These are phyloP conservation scores for Lasioglossum oenotherae DNA, from an alignment of 2,888 invertebrate species.

Conservation along the genomic window DNA sequence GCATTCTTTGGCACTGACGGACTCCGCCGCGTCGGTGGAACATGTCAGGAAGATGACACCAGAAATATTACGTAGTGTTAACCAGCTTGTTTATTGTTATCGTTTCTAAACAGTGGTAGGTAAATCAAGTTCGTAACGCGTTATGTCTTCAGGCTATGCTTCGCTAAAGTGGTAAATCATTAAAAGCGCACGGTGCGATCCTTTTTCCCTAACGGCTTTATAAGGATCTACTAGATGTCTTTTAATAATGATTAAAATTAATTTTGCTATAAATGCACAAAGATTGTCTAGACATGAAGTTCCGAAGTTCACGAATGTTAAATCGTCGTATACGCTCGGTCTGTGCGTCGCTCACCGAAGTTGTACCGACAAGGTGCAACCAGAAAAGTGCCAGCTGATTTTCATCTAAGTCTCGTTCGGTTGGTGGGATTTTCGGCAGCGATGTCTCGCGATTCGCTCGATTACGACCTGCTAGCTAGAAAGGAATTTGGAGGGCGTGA, in stretches of 20 bases:
- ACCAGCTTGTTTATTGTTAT: neutral
- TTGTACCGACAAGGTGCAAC: neutral
- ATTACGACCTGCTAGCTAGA: neutral
- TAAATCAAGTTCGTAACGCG: neutral
- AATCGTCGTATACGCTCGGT: too few relatives aligned
- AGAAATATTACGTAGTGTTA: neutral
- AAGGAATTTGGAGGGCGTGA: conserved; percentile 7
- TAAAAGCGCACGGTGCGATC: neutral
- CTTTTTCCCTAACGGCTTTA: neutral
- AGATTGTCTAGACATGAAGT: too few relatives aligned
- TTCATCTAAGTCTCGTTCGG: neutral
- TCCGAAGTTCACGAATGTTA: too few relatives aligned
- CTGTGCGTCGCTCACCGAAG: too few relatives aligned
- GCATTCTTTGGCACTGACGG: neutral
- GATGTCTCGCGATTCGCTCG: conserved; percentile 3
- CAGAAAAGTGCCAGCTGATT: neutral
- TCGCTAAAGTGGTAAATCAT: neutral
- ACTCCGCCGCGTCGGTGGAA: neutral
- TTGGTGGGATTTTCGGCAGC: neutral
- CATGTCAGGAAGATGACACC: neutral
- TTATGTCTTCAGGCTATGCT: neutral
- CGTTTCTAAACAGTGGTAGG: neutral
- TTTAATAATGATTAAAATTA: neutral
- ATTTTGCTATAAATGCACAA: too few relatives aligned
- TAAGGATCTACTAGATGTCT: neutral